A percentile compares a stretch with the other conserved stretches of the same genome.
These are phyloP conservation scores for Hydraecia micacea DNA, from an alignment of 2,888 invertebrate species.

Conservation along the genomic window DNA sequence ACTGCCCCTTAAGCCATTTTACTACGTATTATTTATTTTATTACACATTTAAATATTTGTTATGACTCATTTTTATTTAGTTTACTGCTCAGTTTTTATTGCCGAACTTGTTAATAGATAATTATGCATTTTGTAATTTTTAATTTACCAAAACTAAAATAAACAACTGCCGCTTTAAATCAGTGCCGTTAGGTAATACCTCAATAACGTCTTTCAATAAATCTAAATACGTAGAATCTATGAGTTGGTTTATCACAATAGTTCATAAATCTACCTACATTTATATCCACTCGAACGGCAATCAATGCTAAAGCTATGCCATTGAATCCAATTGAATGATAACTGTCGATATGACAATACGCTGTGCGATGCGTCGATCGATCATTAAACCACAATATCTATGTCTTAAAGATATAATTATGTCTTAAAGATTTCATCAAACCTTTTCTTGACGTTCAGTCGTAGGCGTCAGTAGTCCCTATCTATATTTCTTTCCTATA, in stretches of 20 bases:
- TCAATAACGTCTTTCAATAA: background rate
- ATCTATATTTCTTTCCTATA: background rate
- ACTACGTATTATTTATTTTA: too few relatives aligned
- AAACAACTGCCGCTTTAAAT: too few relatives aligned
- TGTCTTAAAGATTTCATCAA: background rate
- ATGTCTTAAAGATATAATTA: too few relatives aligned
- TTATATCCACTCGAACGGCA: constrained; percentile 2
- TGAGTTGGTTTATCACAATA: constrained; percentile 21
- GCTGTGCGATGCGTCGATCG: background rate
- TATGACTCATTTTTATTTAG: too few relatives aligned
- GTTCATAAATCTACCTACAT: background rate
- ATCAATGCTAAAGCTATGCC: background rate
- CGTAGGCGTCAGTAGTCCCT: background rate
- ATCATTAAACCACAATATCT: constrained; percentile 7
- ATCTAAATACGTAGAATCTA: background rate
- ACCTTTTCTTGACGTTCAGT: background rate
- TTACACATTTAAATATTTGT: too few relatives aligned
- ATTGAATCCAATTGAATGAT: constrained; percentile 36
- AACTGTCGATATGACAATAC: constrained; percentile 4
- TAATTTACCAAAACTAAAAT: too few relatives aligned
- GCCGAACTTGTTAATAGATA: too few relatives aligned
- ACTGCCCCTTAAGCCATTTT: too few relatives aligned
- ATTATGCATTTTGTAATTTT: too few relatives aligned
- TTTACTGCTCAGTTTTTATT: too few relatives aligned
- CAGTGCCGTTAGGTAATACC: background rate